These are phyloP conservation scores for Euwallacea similis DNA, from an alignment of 1,140 invertebrate genomes.

Conservation along the genomic window DNA sequence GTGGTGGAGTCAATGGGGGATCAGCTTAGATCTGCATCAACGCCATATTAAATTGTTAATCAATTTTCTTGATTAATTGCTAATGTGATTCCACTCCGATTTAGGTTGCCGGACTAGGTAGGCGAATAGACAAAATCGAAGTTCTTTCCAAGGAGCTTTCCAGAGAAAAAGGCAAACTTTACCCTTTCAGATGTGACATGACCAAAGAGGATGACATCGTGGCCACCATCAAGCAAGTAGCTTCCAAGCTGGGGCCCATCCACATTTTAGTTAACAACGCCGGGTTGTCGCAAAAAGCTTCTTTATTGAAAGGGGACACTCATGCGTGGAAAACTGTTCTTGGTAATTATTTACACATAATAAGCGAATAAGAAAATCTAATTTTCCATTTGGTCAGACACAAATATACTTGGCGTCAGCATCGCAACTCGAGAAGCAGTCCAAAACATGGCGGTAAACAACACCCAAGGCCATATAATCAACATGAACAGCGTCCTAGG, in stretches of 20 bases:
- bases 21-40: too few species aligned
- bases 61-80: too few species aligned
- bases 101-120: constrained; percentile 23
- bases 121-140: constrained; percentile 16
- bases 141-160: constrained; percentile 1
- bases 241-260: constrained; percentile 14
- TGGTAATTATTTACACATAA: constrained; percentile 3
- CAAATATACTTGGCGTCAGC: constrained; percentile 53
- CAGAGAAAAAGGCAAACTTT: constrained; percentile 13
- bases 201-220: constrained; percentile 19
- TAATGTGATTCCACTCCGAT: not conserved
- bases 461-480: constrained; percentile 42
- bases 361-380: not conserved
- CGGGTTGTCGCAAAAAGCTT: constrained; percentile 5
- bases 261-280: constrained; percentile 29
- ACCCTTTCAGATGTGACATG: constrained; percentile 24
- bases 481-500: constrained; percentile 43
- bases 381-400: constrained; percentile 16
- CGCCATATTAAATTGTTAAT: too few species aligned
- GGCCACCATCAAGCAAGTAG: constrained; percentile 5
- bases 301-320: constrained; percentile 20
- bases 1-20: not conserved
- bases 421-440: constrained; percentile 61
- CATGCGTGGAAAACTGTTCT: constrained; percentile 23
- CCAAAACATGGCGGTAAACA: constrained; percentile 43